A percentile compares a stretch with the other conserved stretches of the same genome.
phyloP scores from a whole-genome alignment of 2,113 vertebrate species.

The Rhinogobius similis region DNA sequence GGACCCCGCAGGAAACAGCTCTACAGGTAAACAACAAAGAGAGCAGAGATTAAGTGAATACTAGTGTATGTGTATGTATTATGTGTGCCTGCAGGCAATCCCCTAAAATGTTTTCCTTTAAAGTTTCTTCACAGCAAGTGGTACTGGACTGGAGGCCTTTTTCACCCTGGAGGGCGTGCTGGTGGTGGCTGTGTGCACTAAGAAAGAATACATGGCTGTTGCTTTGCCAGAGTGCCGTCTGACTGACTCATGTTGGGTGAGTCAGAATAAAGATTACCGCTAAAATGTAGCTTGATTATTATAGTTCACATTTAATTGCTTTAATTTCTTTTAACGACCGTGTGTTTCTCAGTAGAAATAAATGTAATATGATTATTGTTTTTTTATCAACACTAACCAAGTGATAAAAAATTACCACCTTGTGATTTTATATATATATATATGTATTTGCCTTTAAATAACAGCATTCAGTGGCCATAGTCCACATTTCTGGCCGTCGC shows the following conservation, averaged over 20 bases:
- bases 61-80: background rate
- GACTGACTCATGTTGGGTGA: slow-evolving; percentile 88
- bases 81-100: too few relatives aligned
- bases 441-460: slow-evolving; percentile 10
- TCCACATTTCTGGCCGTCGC: slow-evolving; percentile 87
- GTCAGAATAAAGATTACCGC: slow-evolving; percentile 37
- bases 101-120: slow-evolving; percentile 9
- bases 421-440: background rate
- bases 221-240: slow-evolving; percentile 83
- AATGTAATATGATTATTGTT: background rate
- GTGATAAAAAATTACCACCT: background rate
- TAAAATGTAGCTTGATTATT: background rate
- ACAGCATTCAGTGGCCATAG: slow-evolving; percentile 88
- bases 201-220: slow-evolving; percentile 94
- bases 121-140: slow-evolving; percentile 91
- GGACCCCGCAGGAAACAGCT: slow-evolving; percentile 91
- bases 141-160: slow-evolving; percentile 94
- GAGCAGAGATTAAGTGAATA: background rate
- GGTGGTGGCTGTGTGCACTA: slow-evolving; percentile 96
- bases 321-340: background rate
- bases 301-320: slow-evolving; percentile 21
- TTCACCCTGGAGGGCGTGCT: slow-evolving; percentile 88
- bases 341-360: background rate
- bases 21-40: slow-evolving; percentile 84
- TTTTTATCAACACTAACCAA: background rate